Evolutionary conservation across 1,140 invertebrate genomes (phyloP), one percentile per base, ranked within the genome.

Genomic region (Coelopa frigida): DNA sequence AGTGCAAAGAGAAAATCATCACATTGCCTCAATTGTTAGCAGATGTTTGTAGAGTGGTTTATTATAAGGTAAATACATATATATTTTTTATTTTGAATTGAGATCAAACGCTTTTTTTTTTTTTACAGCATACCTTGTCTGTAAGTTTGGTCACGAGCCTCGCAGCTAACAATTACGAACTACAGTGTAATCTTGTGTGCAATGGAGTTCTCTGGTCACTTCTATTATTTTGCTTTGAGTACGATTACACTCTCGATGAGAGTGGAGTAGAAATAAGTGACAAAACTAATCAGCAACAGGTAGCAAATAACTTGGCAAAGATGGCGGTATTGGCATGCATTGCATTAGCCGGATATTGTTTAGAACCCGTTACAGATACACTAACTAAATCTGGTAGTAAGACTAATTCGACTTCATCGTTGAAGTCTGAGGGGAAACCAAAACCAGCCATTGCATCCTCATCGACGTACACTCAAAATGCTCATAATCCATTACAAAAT

Each of bases 161-260:
- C 46, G 67, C 66, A 11, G 67, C 67, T 10, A 70, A 70, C 38
- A 70, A 70, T 70, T 77, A 82, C 38, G 81, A 85, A 53, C 78
- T 98, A 18, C 94, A 98, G 70, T 85, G 87, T 60, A 83, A 87
- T 64, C 71, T 99, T 18, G 80, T 95, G n/a, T 82, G 95, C 61
- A 83, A 89, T 5, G 95, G 94, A 8, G 87, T 89, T 1, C 62
- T 99, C 0, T 98, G 92, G 87, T 91, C 95, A 61, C 70, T 99
- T 21, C 68, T 99, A 39, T 77, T 87, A 1, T 89, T 89, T 56
- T 82, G 94, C 60, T 96, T 99, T 69, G 84, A 85, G 35, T 99
- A 98, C 67, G 97, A 99, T 74, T 99, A 89, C 68, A 99, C 97
- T 0, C 73, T 99, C 46, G 90, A 97, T 46, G 96, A 99, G 74